phyloP scores from a whole-genome alignment of 2,797 vertebrate species.

The Propithecus perrieri region DNA sequence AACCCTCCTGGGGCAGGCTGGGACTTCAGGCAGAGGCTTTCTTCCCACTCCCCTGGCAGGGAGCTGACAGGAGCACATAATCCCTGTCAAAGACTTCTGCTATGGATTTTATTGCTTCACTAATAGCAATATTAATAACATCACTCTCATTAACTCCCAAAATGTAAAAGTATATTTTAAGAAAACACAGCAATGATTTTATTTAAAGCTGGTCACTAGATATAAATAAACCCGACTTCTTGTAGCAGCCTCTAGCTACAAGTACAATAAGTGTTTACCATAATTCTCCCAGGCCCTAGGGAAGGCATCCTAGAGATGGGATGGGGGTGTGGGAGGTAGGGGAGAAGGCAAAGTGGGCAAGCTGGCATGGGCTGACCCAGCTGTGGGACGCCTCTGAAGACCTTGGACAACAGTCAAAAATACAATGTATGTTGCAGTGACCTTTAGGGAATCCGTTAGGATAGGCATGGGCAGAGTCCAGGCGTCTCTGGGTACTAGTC shows the following conservation, averaged over 20 bases:
- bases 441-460: background rate
- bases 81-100: background rate
- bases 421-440: background rate
- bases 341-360: background rate
- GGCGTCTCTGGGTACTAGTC: background rate
- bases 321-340: background rate
- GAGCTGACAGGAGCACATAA: background rate
- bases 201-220: background rate
- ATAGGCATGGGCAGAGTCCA: background rate
- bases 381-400: background rate
- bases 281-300: too few relatives aligned
- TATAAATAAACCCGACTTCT: background rate
- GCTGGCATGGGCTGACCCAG: background rate
- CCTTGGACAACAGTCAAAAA: too few relatives aligned
- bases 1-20: background rate
- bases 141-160: background rate
- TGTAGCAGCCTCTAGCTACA: background rate
- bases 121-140: too few relatives aligned
- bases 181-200: background rate
- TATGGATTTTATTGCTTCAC: background rate
- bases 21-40: background rate
- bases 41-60: background rate
- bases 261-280: fast-evolving
- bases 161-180: background rate
- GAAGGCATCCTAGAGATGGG: background rate